phyloP scores from a whole-genome alignment of 2,113 vertebrate genomes.

The Polypterus bichir region DNA sequence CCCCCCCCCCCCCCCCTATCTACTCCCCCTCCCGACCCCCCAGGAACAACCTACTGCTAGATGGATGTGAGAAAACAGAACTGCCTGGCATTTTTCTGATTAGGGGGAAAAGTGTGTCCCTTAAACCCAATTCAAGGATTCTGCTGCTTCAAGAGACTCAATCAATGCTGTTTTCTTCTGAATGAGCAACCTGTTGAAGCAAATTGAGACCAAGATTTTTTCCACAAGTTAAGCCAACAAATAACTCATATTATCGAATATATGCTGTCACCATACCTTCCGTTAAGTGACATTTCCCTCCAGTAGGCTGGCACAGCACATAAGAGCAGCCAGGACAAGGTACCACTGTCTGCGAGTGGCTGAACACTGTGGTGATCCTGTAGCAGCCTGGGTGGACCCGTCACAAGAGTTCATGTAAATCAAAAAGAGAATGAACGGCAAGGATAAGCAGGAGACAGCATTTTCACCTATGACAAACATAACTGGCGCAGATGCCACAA shows the following conservation, averaged over 20 bases:
- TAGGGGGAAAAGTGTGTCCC: too few relatives aligned
- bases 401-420: too few relatives aligned
- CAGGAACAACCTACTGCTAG: too few relatives aligned
- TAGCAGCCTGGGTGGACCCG: constrained; percentile 11
- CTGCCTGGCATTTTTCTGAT: too few relatives aligned
- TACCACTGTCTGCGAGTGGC: constrained; percentile 16
- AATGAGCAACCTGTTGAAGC: constrained; percentile 14
- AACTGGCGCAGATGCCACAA: too few relatives aligned
- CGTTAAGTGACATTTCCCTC: constrained; percentile 15
- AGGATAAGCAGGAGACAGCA: too few relatives aligned
- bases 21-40: too few relatives aligned
- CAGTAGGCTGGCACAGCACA: constrained; percentile 15
- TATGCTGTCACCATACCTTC: constrained; percentile 5
- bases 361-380: constrained; percentile 18
- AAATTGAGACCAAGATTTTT: not conserved
- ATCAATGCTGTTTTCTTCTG: constrained; percentile 13
- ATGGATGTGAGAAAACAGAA: too few relatives aligned
- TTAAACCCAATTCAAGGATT: too few relatives aligned
- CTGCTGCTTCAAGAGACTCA: not conserved
- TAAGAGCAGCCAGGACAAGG: constrained; percentile 14
- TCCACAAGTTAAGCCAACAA: not conserved
- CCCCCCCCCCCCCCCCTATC: too few relatives aligned
- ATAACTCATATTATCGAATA: not conserved
- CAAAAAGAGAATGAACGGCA: too few relatives aligned
- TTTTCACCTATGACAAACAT: too few relatives aligned